Percentiles rank a stretch among this genome's conserved stretches.
phyloP scores from a whole-genome alignment of 2,113 vertebrate genomes.

The Lasiurus cinereus region DNA sequence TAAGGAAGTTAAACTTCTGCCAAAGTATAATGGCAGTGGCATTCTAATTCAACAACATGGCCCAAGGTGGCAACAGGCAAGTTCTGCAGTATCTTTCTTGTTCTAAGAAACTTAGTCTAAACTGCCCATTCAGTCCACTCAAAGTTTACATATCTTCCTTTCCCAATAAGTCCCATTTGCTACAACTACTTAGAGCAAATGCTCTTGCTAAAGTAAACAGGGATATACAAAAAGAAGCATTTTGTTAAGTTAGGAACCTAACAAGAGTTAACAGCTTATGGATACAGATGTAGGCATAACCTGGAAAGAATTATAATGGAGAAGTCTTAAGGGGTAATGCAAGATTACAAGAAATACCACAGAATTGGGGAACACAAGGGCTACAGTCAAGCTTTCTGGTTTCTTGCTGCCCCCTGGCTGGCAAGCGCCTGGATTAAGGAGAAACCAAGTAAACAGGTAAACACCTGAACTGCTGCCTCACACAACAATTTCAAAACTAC shows the following conservation, averaged over 20 bases:
- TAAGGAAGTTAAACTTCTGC: not conserved
- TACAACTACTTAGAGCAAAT: constrained; percentile 28
- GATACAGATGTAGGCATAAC: constrained; percentile 2
- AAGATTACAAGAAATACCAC: not conserved
- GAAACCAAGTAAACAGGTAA: no score
- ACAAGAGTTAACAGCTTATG: not conserved
- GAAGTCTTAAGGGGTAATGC: not conserved
- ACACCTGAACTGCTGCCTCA: no score
- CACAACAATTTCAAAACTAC: no score
- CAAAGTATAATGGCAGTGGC: not conserved
- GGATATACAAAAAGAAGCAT: not conserved
- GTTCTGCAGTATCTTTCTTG: not conserved
- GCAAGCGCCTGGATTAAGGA: not conserved
- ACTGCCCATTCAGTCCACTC: not conserved
- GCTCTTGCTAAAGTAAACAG: constrained; percentile 10
- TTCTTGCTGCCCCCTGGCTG: no score
- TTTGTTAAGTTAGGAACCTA: not conserved
- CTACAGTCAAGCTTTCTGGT: no score
- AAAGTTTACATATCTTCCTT: not conserved
- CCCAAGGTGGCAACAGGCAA: not conserved
- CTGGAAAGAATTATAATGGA: not conserved
- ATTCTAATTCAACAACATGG: constrained; percentile 9
- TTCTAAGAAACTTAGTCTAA: not conserved
- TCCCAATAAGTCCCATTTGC: not conserved
- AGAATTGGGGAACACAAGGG: not conserved